A percentile compares a stretch with the other conserved stretches of the same genome.
These are phyloP conservation scores for Cecropterus lyciades DNA, from an alignment of 1,140 invertebrate species.

Conservation along the genomic window DNA sequence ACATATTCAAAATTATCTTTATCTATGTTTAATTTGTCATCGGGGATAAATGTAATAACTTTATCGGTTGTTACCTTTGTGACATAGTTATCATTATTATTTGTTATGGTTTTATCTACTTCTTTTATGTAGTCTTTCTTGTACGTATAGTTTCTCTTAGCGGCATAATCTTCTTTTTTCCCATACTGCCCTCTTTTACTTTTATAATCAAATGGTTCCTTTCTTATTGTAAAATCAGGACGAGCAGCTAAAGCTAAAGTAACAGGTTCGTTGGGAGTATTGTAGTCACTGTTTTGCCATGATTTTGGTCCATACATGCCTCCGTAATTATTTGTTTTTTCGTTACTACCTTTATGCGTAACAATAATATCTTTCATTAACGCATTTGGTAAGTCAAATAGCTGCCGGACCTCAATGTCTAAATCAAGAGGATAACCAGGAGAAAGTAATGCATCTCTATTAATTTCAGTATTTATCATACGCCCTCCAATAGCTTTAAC, in stretches of 20 bases:
- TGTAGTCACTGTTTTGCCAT: slow-evolving; percentile 42
- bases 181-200: slow-evolving; percentile 57
- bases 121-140: slow-evolving; percentile 27
- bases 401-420: slow-evolving; percentile 50
- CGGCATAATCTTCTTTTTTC: slow-evolving; percentile 48
- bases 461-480: slow-evolving; percentile 54
- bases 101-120: slow-evolving; percentile 34
- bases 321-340: slow-evolving; percentile 49
- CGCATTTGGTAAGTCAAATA: slow-evolving; percentile 70
- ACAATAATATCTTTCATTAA: slow-evolving; percentile 66
- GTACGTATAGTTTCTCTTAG: slow-evolving; percentile 38
- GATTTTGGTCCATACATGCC: slow-evolving; percentile 40
- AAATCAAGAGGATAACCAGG: slow-evolving; percentile 73
- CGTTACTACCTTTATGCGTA: slow-evolving; percentile 61
- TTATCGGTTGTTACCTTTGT: background rate
- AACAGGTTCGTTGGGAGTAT: slow-evolving; percentile 33
- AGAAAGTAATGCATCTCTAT: slow-evolving; percentile 59
- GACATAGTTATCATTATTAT: slow-evolving; percentile 16
- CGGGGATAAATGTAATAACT: background rate
- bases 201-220: slow-evolving; percentile 58
- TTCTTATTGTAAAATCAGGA: slow-evolving; percentile 47
- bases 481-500: slow-evolving; percentile 49
- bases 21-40: slow-evolving; percentile 1
- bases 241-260: slow-evolving; percentile 38
- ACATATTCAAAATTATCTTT: slow-evolving; percentile 11